Evolutionary conservation across 2,888 invertebrate species (phyloP).

Genomic region (Eupithecia insigniata): DNA sequence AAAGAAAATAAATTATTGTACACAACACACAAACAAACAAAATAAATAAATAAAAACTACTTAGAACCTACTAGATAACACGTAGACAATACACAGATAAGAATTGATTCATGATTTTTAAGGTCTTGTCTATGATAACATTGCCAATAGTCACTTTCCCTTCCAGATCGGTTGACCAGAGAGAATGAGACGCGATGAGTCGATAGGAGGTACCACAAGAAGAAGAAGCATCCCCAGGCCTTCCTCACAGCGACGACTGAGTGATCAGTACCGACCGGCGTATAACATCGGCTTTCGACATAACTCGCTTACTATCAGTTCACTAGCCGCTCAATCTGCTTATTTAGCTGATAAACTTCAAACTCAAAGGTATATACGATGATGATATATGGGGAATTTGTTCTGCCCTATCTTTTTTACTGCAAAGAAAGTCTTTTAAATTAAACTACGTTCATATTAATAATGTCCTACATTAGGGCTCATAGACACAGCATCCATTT

Average conservation of each 20-base stretch:
- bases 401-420: neutral
- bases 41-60: no score
- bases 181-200: slow-evolving; percentile 81
- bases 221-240: slow-evolving; percentile 59
- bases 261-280: slow-evolving; percentile 47
- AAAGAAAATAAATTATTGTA: no score
- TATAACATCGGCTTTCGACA: slow-evolving; percentile 63
- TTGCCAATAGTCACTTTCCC: slow-evolving; percentile 11
- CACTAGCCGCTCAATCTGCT: slow-evolving; percentile 65
- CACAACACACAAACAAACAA: no score
- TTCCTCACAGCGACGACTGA: slow-evolving; percentile 50
- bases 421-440: neutral
- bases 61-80: no score
- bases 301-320: slow-evolving; percentile 71
- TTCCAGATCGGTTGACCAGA: slow-evolving; percentile 70
- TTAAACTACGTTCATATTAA: no score
- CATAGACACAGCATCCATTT: no score
- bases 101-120: no score
- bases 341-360: slow-evolving; percentile 61
- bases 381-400: neutral
- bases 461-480: no score
- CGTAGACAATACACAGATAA: no score
- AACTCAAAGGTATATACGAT: slow-evolving; percentile 14
- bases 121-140: neutral
- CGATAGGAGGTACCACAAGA: slow-evolving; percentile 62